A percentile compares a stretch with the other conserved stretches of the same genome.
These are phyloP conservation scores for Melanchra persicariae DNA, from an alignment of 2,888 invertebrate genomes.

Conservation along the genomic window DNA sequence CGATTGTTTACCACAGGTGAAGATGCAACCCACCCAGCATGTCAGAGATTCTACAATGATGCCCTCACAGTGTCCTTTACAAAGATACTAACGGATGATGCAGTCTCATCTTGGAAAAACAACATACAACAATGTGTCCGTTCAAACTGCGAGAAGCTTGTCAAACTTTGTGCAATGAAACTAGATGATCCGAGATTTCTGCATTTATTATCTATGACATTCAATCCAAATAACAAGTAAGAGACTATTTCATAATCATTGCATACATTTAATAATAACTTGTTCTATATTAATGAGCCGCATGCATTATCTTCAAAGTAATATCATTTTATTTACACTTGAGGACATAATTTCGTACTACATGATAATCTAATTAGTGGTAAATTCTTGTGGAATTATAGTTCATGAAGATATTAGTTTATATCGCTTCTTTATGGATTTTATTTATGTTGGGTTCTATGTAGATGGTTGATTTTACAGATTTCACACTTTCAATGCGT, in stretches of 20 bases:
- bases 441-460: not conserved
- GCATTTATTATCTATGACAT: constrained; percentile 97
- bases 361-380: constrained; percentile 20
- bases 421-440: constrained; percentile 8
- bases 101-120: constrained; percentile 99
- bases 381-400: constrained; percentile 1
- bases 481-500: constrained; percentile 96
- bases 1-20: constrained; percentile 90
- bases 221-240: constrained; percentile 98
- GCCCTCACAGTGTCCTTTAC: constrained; percentile 98
- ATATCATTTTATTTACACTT: constrained; percentile 30
- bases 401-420: not conserved
- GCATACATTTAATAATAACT: constrained; percentile 28
- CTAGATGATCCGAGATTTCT: constrained; percentile 98
- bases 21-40: constrained; percentile 96
- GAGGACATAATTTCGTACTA: constrained; percentile 10
- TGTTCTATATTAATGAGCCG: constrained; percentile 29
- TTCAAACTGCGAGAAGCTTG: constrained; percentile 97
- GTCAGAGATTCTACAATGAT: constrained; percentile 98
- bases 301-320: constrained; percentile 31
- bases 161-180: constrained; percentile 98
- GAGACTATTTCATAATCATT: constrained; percentile 68
- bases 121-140: constrained; percentile 99
- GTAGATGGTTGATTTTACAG: constrained; percentile 80
- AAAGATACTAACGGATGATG: constrained; percentile 99